phyloP scores from a whole-genome alignment of 2,113 vertebrate genomes.

The Glareola pratincola region DNA sequence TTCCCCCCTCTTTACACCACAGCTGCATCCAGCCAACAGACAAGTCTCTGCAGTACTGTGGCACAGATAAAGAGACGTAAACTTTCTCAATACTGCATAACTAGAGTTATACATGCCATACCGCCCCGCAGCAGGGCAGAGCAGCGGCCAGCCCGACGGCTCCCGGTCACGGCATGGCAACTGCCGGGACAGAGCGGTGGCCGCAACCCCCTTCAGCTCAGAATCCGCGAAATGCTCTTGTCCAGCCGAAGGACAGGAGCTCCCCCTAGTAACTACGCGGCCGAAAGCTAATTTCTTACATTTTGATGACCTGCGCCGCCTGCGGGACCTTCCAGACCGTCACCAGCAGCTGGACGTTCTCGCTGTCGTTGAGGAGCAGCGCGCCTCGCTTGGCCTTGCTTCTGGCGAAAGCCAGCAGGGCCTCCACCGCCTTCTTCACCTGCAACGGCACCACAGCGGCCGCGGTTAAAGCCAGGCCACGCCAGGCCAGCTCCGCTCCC shows the following conservation, averaged over 20 bases:
- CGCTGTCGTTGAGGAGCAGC: slow-evolving; percentile 75
- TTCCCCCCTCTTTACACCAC: neutral
- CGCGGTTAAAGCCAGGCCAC: accelerated
- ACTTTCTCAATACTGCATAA: neutral
- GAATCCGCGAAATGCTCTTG: accelerated
- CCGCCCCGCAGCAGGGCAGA: neutral
- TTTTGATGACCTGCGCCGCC: slow-evolving; percentile 73
- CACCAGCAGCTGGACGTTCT: slow-evolving; percentile 81
- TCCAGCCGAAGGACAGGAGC: neutral
- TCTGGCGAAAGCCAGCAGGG: slow-evolving; percentile 77
- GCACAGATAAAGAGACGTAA: neutral
- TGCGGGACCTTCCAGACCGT: slow-evolving; percentile 88
- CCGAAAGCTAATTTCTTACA: slow-evolving; percentile 67
- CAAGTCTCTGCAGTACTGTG: accelerated
- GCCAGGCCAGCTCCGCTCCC: accelerated
- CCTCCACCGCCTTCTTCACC: slow-evolving; percentile 85
- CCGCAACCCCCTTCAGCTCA: accelerated
- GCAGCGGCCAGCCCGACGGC: accelerated
- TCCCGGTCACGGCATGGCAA: neutral
- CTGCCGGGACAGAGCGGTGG: accelerated
- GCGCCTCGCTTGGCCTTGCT: slow-evolving; percentile 52
- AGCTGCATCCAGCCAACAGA: neutral
- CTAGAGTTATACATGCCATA: no score
- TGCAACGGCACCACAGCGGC: slow-evolving; percentile 39
- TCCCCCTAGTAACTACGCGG: no score